Conservation (phyloP, 2,888 invertebrate species). For the Lomographa bimaculata region DNA sequence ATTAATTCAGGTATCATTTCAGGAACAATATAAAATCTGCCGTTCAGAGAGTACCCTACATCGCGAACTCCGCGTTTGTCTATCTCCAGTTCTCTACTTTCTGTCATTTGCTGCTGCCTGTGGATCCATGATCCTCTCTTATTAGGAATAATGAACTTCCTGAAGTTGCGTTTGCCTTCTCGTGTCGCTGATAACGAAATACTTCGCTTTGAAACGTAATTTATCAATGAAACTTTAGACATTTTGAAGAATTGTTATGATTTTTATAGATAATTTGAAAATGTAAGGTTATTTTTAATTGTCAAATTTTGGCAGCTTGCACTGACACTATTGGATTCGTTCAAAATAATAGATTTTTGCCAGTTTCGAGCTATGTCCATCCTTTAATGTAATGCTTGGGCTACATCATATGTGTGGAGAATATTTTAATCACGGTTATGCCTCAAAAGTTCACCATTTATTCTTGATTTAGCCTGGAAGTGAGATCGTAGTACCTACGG, state of each 20-base stretch:
- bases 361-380: too few relatives aligned
- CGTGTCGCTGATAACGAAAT: slow-evolving; percentile 64
- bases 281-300: too few relatives aligned
- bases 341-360: too few relatives aligned
- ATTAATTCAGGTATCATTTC: slow-evolving; percentile 97
- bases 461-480: too few relatives aligned
- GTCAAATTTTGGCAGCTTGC: too few relatives aligned
- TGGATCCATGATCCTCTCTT: slow-evolving; percentile 89
- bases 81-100: slow-evolving; percentile 86
- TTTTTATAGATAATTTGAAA: too few relatives aligned
- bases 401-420: too few relatives aligned
- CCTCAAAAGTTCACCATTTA: too few relatives aligned
- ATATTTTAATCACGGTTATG: too few relatives aligned
- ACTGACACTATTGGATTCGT: too few relatives aligned
- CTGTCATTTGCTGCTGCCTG: slow-evolving; percentile 83
- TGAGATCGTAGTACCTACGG: too few relatives aligned
- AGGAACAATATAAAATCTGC: slow-evolving; percentile 85
- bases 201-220: slow-evolving; percentile 58
- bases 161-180: slow-evolving; percentile 91
- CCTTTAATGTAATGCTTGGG: too few relatives aligned
- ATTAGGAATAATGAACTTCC: slow-evolving; percentile 89
- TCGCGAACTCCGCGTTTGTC: slow-evolving; percentile 88
- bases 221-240: slow-evolving; percentile 62
- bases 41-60: slow-evolving; percentile 82
- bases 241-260: slow-evolving; percentile 42